These are phyloP conservation scores for Pantherophis vulpinus DNA, from an alignment of 2,797 vertebrate genomes.

Conservation along the genomic window DNA sequence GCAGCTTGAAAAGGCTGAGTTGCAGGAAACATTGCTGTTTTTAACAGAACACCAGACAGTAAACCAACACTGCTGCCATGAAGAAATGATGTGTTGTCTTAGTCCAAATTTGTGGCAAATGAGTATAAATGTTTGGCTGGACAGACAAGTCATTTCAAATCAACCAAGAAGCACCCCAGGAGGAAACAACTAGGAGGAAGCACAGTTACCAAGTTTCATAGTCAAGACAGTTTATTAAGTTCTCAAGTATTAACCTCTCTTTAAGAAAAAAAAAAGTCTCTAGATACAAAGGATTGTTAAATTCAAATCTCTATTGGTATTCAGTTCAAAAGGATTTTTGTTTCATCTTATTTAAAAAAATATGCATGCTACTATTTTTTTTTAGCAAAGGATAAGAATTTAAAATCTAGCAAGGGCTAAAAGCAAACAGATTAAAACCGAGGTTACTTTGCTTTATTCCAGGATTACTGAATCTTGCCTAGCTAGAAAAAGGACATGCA, in stretches of 20 bases:
- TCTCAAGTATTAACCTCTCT: neutral
- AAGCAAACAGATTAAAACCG: conserved; percentile 4
- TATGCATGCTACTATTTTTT: neutral
- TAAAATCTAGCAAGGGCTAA: neutral
- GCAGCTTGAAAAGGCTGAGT: neutral
- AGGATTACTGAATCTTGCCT: conserved; percentile 3
- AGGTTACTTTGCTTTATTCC: conserved; percentile 38
- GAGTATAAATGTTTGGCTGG: neutral
- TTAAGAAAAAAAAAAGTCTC: neutral
- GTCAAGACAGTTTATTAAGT: neutral
- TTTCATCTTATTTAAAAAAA: neutral
- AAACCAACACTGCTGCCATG: neutral
- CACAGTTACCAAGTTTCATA: neutral
- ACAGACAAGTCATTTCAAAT: neutral
- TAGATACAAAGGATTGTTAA: neutral
- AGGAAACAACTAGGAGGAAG: too few relatives aligned
- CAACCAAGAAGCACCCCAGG: neutral
- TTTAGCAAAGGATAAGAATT: conserved; percentile 29
- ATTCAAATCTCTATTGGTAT: neutral
- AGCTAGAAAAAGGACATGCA: neutral
- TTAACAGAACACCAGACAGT: neutral
- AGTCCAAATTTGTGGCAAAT: neutral
- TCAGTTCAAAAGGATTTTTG: neutral
- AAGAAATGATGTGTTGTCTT: neutral
- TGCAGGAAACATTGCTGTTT: neutral